Conservation (phyloP, 2,113 vertebrate genomes). For the Sebastes schlegelii region DNA sequence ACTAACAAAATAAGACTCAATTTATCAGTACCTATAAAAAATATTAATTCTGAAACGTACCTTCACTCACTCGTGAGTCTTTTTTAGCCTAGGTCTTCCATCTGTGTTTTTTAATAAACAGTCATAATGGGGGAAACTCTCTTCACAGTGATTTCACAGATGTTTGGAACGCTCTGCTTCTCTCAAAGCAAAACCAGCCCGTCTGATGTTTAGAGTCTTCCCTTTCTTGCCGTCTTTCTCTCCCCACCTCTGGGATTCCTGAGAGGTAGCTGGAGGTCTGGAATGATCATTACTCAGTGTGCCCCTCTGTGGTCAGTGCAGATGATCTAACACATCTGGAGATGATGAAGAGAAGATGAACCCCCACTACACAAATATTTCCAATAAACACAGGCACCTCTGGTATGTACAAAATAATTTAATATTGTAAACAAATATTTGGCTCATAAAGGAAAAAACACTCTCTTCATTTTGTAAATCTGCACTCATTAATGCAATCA, state of each 20-base stretch:
- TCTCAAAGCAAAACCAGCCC: conserved; percentile 56
- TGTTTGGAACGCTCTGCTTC: conserved; percentile 66
- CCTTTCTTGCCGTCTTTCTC: conserved; percentile 42
- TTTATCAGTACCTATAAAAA: not conserved
- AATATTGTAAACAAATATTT: conserved; percentile 69
- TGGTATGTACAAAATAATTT: conserved; percentile 74
- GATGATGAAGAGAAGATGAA: conserved; percentile 13
- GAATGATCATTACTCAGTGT: conserved; percentile 72
- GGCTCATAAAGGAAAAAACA: conserved; percentile 46
- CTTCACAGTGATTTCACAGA: conserved; percentile 71
- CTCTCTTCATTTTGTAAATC: conserved; percentile 34
- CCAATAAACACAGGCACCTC: conserved; percentile 17
- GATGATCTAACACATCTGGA: conserved; percentile 63
- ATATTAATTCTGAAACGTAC: not conserved
- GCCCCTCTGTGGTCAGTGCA: conserved; percentile 54
- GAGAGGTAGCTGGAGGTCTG: conserved; percentile 67
- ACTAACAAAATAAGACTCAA: not conserved
- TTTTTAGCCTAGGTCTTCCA: conserved; percentile 6
- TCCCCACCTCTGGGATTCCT: conserved; percentile 65
- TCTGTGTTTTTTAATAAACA: conserved; percentile 63
- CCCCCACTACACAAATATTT: not conserved
- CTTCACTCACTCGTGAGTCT: not conserved
- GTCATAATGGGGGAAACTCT: conserved; percentile 31
- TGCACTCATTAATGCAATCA: conserved; percentile 24
- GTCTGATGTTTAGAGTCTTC: conserved; percentile 64